Evolutionary conservation across 2,888 invertebrate genomes (phyloP).

Genomic region (Neria commutata): DNA sequence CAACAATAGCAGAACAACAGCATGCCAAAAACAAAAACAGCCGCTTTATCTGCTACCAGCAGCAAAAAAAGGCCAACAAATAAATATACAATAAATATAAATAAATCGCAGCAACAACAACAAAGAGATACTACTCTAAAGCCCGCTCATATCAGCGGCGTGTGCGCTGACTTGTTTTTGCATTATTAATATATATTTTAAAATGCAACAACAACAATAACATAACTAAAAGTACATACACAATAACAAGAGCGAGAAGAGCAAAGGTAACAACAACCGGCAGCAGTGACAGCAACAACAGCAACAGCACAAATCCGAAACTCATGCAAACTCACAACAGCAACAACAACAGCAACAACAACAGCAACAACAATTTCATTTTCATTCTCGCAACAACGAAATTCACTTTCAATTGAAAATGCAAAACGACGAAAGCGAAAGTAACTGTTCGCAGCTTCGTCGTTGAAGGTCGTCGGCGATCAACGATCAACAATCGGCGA

Average conservation of each 20-base stretch:
- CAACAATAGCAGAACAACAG: constrained; percentile 5
- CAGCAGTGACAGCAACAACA: constrained; percentile 16
- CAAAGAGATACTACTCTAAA: background rate
- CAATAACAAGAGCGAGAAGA: background rate
- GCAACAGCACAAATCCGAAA: no score
- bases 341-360: constrained; percentile 8
- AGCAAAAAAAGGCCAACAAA: constrained; percentile 1
- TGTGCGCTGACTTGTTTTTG: background rate
- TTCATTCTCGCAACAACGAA: constrained; percentile 13
- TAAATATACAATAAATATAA: background rate
- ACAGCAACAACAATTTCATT: constrained; percentile 6
- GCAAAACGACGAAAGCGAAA: constrained; percentile 22
- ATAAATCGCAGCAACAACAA: constrained; percentile 1
- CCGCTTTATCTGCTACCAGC: constrained; percentile 9
- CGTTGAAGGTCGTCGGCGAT: background rate
- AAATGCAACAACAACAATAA: constrained; percentile 26
- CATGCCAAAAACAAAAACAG: no score
- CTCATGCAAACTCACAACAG: background rate
- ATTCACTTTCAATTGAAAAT: constrained; percentile 17
- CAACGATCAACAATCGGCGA: background rate
- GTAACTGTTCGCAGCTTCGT: constrained; percentile 8
- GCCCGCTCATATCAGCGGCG: background rate
- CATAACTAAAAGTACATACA: constrained; percentile 1
- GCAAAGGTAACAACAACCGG: background rate
- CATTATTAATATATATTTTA: constrained; percentile 37